Base-by-base conservation (phyloP, 2,797 vertebrate genomes). In the Cyprinodon diabolis region DNA sequence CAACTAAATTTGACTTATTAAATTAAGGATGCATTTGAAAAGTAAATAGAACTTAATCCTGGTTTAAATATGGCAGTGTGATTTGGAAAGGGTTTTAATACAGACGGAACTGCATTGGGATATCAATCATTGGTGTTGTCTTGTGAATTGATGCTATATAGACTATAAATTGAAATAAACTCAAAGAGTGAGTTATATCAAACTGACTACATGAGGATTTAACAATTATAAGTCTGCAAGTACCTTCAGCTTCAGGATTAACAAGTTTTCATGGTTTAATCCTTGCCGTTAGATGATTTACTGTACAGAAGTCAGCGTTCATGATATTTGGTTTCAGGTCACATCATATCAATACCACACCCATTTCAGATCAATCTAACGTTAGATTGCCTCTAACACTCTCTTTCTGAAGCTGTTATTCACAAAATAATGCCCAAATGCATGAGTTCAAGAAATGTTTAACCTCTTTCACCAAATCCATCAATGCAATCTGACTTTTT, bases 401-500 rank as follows among this genome's bases (percentile, higher is more conserved):
- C 75, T 60, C 58, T 52, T 76, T 68, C 60, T 60, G 51, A 54
- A 52, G 40, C 54, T 19, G n/a, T 45, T 69, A 43, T 43, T 62
- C 21, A 47, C 30, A 13, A 19, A 57, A 58, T 47, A 43, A 35
- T 1, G 4, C n/a, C 40, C 12, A 60, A 35, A 25, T 8, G 19
- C 65, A 65, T 47, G 1, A 8, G n/a, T 57, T 11, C 7, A 48
- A 37, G 56, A 68, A 58, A 43, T 30, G 45, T 47, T 54, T 37
- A 30, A 47, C 25, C 48, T 51, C 35, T 43, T n/a, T 62, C 35
- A 0, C 0, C 49, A 67, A 47, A 13, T 19, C 40, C 60, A 67
- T 43, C 76, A 51, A 25, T 10, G 78, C 82, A 79, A 69, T 66
- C 67, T 63, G 65, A 79, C 77, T 68, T 71, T 74, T 71, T 67